Evolutionary conservation across 1,140 invertebrate species (phyloP).

Genomic region (Popillia japonica): DNA sequence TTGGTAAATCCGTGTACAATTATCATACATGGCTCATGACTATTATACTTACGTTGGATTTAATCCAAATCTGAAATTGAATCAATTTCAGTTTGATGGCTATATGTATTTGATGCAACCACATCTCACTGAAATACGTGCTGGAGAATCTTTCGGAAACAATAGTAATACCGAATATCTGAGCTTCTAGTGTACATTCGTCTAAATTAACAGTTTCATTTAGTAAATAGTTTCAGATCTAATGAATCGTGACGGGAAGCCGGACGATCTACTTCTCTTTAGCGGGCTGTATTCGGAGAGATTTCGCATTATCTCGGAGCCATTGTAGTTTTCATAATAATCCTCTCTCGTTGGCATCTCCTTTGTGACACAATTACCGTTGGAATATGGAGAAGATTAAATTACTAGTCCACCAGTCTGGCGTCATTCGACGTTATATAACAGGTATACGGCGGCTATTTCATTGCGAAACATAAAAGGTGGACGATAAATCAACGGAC

Average conservation of each 20-base stretch:
- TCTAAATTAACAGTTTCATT: constrained; percentile 1
- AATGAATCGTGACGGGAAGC: constrained; percentile 2
- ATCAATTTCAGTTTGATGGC: too few relatives aligned
- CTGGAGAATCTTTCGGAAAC: background rate
- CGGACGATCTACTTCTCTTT: background rate
- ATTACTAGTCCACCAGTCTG: background rate
- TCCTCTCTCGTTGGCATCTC: background rate
- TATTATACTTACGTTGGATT: too few relatives aligned
- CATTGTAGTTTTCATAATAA: constrained; percentile 7
- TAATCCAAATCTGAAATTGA: too few relatives aligned
- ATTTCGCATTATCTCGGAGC: background rate
- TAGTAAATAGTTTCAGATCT: background rate
- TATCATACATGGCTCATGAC: too few relatives aligned
- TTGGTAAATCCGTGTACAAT: too few relatives aligned
- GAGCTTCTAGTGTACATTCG: background rate
- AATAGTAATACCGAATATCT: background rate
- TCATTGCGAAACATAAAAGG: background rate
- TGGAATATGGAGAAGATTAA: constrained; percentile 11
- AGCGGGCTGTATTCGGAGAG: background rate
- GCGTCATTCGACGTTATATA: background rate
- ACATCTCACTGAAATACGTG: background rate
- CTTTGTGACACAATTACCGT: constrained; percentile 9
- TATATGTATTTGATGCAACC: too few relatives aligned
- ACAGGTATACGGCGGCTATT: background rate
- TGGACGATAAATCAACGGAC: background rate